Base-by-base conservation (phyloP, 92 coral and sea anemone genomes). In the Pocillopora meandrina region DNA sequence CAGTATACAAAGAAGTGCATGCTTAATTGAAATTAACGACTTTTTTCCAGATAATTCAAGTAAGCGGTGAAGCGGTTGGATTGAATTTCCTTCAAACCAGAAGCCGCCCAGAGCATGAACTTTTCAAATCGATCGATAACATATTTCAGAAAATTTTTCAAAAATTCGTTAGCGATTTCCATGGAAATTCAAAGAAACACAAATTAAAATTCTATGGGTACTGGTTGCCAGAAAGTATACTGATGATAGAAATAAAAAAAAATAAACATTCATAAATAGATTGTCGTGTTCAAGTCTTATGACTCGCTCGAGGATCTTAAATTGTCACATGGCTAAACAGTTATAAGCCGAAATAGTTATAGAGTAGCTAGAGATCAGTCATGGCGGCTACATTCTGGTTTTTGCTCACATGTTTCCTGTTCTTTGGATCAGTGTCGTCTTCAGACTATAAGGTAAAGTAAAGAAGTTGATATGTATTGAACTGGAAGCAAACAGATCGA, bases 271-370 rank as follows among this genome's bases (percentile, higher is more conserved):
- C 17, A 61, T n/a, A 65, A 59, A 79, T 0, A 79, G 83, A 42
- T 42, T 61, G n/a, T 12, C 9, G 13, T 49, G 63, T 61, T 64
- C 34, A 23, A 17, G 84, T 80, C 84, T 67, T 69, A 68, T 80
- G 84, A 80, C 67, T 69, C n/a, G 9, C 67, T 80, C 69, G 58
- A 9, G 76, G 56, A 52, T 23, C 20, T 31, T 12, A 15, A 14
- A 15, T 34, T 31, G 71, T 77, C 82, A 63, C 34, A 1, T 13
- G 5, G 0, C 57, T 18, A 2, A 19, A 57, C 20, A n/a, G 52
- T 34, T 23, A 26, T 7, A 34, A 15, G 33, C 16, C 8, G 9
- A 26, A 5, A 31, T 67, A 42, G 21, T 33, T n/a, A 63, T 18
- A 2, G 16, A 65, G 56, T 36, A 7, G 72, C 12, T n/a, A 78